Base-by-base conservation (phyloP, 2,113 vertebrate species). In the Amblyopsis rosae region DNA sequence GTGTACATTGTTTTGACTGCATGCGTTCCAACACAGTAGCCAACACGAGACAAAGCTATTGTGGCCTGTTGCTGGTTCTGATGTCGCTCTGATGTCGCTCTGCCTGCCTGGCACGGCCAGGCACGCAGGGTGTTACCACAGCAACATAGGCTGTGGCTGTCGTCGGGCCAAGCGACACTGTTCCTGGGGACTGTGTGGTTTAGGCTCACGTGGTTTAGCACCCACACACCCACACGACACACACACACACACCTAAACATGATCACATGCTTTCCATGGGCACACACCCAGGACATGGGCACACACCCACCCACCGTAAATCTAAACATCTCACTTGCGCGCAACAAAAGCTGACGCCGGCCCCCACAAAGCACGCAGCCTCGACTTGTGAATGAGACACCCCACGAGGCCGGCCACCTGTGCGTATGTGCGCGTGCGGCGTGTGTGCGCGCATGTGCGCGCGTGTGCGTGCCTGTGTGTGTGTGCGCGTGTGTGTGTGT, bases 331-430 rank as follows among this genome's bases (percentile, higher is more conserved):
- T 70, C 67, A 65, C 79, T 82, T 81, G 56, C 66, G 12, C 60
- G 47, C 67, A 67, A 83, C 79, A 74, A 80, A 80, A 75, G 72
- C 60, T 54, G 72, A 81, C 76, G 84, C 80, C 69, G 55, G 71
- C 62, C 70, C 12, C 54, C 76, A 87, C 82, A 83, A 86, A 89
- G 84, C 81, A 78, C 79, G 78, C 82, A 81, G 82, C 81, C 79
- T 79, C 87, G 82, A 84, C 79, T 90, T 82, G 86, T 82, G 87
- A 90, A 87, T 88, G 83, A 83, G 86, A 90, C 82, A 82, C 87
- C 85, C 87, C 9, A 26, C 79, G 85, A 86, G 86, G 75, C 62
- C 26, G 58, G 82, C 84, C 89, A 88, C 87, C 85, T 89, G 88
- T 86, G 87, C 26, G 55, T 4, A 2, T 26, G 19, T 19, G 19